Evolutionary conservation across 2,113 vertebrate species (phyloP).

Genomic region (Australoheros scitulus): DNA sequence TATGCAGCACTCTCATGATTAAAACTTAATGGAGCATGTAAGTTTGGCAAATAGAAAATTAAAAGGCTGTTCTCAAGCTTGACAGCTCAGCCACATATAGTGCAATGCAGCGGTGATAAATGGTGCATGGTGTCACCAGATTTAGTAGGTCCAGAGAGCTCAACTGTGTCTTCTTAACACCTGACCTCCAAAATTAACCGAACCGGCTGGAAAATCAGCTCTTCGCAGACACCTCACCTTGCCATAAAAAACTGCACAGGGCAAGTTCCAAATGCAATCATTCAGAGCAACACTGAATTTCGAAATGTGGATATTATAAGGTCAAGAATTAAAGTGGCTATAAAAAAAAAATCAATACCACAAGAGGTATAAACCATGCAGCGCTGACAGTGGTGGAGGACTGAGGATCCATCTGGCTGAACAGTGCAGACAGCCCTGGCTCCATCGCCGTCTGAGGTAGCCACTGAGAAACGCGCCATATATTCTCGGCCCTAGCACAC

Average conservation of each 20-base stretch:
- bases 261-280: constrained; percentile 54
- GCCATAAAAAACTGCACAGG: constrained; percentile 28
- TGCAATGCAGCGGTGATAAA: constrained; percentile 22
- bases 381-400: constrained; percentile 70
- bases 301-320: constrained; percentile 68
- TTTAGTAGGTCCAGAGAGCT: not conserved
- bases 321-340: constrained; percentile 67
- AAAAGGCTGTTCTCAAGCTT: constrained; percentile 34
- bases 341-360: constrained; percentile 78
- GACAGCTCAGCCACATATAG: not conserved
- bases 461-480: constrained; percentile 56
- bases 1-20: constrained; percentile 50
- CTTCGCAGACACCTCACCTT: constrained; percentile 24
- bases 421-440: constrained; percentile 64
- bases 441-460: constrained; percentile 64
- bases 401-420: constrained; percentile 65
- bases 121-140: constrained; percentile 34
- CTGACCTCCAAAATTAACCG: constrained; percentile 23
- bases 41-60: constrained; percentile 53
- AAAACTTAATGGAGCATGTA: constrained; percentile 67
- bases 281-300: constrained; percentile 54
- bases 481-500: constrained; percentile 57
- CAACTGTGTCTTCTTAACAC: constrained; percentile 41
- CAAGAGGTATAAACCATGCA: constrained; percentile 74
- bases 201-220: not conserved